Conservation (phyloP, 2,888 invertebrate species). For the Scrobipalpa costella region DNA sequence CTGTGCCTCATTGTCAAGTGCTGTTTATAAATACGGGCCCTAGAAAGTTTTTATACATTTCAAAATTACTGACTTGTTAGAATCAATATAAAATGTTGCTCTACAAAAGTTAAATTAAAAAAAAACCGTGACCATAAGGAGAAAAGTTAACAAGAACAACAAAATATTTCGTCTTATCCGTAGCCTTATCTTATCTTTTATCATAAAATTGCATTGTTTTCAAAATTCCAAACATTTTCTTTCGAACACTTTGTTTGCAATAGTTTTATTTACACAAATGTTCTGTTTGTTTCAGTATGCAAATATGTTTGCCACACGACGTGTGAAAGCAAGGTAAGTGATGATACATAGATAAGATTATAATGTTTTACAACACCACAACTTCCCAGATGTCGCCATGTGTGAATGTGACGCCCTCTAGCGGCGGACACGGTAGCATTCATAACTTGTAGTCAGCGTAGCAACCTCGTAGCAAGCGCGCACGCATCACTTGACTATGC, state of each 20-base stretch:
- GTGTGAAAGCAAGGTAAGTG: slow-evolving; percentile 88
- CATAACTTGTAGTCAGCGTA: neutral
- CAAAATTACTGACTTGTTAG: no score
- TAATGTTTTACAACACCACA: neutral
- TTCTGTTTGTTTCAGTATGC: slow-evolving; percentile 86
- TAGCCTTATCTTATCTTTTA: neutral
- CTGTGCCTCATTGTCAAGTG: no score
- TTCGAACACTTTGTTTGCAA: neutral
- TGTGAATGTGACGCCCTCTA: slow-evolving; percentile 15
- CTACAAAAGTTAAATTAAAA: no score
- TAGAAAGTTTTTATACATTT: no score
- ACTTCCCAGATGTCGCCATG: neutral
- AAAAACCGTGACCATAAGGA: no score
- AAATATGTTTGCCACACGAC: slow-evolving; percentile 90
- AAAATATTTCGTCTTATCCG: neutral
- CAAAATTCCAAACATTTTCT: neutral
- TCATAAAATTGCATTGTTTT: neutral
- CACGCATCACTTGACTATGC: slow-evolving; percentile 4
- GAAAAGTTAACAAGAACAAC: no score
- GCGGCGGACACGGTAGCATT: neutral
- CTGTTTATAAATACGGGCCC: no score
- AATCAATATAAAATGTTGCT: no score
- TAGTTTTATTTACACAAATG: slow-evolving; percentile 24
- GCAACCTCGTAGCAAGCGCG: slow-evolving; percentile 28
- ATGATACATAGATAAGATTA: slow-evolving; percentile 13